A percentile compares a stretch with the other conserved stretches of the same genome.
Conservation (phyloP, 2,888 invertebrate species). For the Neria commutata region DNA sequence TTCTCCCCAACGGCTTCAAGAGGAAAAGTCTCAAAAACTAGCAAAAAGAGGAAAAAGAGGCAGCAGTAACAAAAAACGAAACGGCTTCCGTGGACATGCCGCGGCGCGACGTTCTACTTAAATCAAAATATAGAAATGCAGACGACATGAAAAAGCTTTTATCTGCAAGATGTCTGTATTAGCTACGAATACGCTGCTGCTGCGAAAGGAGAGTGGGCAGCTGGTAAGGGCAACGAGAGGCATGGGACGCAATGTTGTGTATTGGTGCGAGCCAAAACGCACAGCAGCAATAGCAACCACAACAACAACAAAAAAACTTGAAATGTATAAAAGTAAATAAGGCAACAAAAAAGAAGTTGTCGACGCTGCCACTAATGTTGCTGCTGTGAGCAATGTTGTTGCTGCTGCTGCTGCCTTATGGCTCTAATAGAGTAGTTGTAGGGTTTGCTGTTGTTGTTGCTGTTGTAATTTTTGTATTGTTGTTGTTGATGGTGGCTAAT, state of each 20-base stretch:
- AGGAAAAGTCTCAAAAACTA: too few relatives aligned
- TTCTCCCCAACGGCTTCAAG: too few relatives aligned
- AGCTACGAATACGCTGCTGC: too few relatives aligned
- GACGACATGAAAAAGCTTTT: conserved; percentile 42
- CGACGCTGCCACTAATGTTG: neutral
- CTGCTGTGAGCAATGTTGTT: neutral
- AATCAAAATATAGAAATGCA: conserved; percentile 12
- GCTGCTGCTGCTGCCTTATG: conserved; percentile 6
- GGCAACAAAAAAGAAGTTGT: neutral
- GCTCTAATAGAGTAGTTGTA: conserved; percentile 15
- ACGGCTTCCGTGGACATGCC: neutral
- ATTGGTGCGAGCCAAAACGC: too few relatives aligned
- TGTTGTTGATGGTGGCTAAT: conserved; percentile 5
- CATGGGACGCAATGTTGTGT: too few relatives aligned
- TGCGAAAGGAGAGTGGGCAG: too few relatives aligned
- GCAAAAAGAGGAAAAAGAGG: neutral
- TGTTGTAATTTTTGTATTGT: neutral
- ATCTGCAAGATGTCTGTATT: conserved; percentile 36
- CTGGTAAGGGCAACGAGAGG: too few relatives aligned
- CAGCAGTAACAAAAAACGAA: neutral
- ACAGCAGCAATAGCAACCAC: too few relatives aligned
- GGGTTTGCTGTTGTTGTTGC: neutral
- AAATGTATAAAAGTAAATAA: too few relatives aligned
- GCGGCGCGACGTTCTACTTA: conserved; percentile 5
- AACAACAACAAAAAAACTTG: too few relatives aligned